Evolutionary conservation across 2,113 vertebrate species (phyloP).

Genomic region (Nansenia antarctica): DNA sequence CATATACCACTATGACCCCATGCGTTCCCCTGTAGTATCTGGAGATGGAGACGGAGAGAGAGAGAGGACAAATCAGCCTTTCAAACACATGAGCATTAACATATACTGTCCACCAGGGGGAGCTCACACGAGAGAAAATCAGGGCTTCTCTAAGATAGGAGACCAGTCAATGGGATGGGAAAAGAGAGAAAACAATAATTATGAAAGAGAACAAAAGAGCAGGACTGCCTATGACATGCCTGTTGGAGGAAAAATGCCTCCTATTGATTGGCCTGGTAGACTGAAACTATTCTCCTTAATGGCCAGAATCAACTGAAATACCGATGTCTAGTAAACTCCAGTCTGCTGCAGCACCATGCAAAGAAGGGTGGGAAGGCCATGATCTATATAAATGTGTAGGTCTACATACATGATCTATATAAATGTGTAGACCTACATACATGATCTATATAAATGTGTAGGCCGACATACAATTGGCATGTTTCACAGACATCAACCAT

Average conservation of each 20-base stretch:
- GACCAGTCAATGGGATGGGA: not conserved
- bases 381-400: too few species aligned
- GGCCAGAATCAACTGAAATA: not conserved
- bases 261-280: not conserved
- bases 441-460: too few species aligned
- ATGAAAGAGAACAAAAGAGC: not conserved
- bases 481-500: not conserved
- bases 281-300: not conserved
- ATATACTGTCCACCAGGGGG: conserved; percentile 28
- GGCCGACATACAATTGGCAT: too few species aligned
- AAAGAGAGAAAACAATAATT: not conserved
- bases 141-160: not conserved
- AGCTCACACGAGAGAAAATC: conserved; percentile 9
- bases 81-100: not conserved
- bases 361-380: too few species aligned
- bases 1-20: conserved; percentile 97
- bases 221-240: not conserved
- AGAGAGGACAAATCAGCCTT: conserved; percentile 7
- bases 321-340: too few species aligned
- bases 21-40: conserved; percentile 99
- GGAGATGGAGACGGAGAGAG: conserved; percentile 38
- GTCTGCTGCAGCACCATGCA: too few species aligned
- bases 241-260: not conserved
- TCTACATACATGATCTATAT: too few species aligned
- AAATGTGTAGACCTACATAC: too few species aligned